Evolutionary conservation across 2,888 invertebrate species (phyloP).

Genomic region (Pyrrhosoma nymphula): DNA sequence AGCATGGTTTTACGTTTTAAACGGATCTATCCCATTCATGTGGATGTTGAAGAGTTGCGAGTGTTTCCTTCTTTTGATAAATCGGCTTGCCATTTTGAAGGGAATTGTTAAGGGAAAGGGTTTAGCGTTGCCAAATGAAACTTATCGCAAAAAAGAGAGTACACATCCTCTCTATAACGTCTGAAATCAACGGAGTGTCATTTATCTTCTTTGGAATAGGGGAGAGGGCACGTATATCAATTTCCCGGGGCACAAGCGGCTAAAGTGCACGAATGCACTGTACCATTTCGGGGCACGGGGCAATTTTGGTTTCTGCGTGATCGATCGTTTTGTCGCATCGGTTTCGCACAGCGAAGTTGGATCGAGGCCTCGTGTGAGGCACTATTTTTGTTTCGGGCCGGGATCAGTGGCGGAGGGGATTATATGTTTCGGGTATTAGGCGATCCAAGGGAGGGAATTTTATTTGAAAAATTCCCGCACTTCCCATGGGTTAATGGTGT

Average conservation of each 20-base stretch:
- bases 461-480: neutral
- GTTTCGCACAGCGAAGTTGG: neutral
- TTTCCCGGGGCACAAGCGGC: neutral
- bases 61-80: neutral
- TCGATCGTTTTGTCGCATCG: slow-evolving; percentile 14
- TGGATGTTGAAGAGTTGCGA: too few species aligned
- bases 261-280: neutral
- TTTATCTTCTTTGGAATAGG: neutral
- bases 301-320: neutral
- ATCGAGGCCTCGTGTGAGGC: neutral
- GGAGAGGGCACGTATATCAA: neutral
- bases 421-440: neutral
- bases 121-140: neutral
- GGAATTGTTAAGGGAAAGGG: neutral
- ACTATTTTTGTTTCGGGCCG: neutral
- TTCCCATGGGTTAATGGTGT: neutral
- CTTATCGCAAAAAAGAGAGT: neutral
- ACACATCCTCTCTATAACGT: neutral
- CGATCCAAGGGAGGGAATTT: neutral
- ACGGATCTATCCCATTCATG: too few species aligned
- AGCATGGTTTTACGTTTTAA: too few species aligned
- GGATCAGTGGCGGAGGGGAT: neutral
- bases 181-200: neutral
- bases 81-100: neutral
- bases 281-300: neutral